Evolutionary conservation across 2,113 vertebrate species (phyloP), one percentile per base, ranked within the genome.

Genomic region (Leptosomus discolor): DNA sequence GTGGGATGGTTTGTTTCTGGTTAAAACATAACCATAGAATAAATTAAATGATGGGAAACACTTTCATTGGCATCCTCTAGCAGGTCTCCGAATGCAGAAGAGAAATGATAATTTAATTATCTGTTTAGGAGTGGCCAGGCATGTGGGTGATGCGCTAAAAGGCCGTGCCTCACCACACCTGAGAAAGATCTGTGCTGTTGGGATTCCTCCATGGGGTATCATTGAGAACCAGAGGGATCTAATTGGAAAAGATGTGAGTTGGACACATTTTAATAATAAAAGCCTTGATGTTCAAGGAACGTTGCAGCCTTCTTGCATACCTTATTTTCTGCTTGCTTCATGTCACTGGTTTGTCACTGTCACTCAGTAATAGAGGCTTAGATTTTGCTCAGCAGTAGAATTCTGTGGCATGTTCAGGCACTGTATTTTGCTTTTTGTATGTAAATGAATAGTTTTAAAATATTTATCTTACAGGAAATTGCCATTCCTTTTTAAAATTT

Each of bases 201-300:
- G 99, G 65, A 98, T 99, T 88, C 98, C 99, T 60, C 98, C 99
- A 5, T 99, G 99, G 99, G 99, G 99, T 69, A 97, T 99, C 92
- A 99, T 99, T 91, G 99, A 99, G 96, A 99, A 99, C 96, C 98
- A 99, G 96, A 97, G 84, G 29, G 99, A 99, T 97, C 99, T 99
- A 32, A 98, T 99, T 77, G 99, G 99, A 94, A 98, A 98, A 98
- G 99, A 99, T 96, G 99, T 99, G 93, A 99, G 99, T 97, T 94
- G 39, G 48, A 57, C 39, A 8, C 8, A 15, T 89, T 68, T 88
- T 34, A 73, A 37, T 80, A 86, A 76, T 21, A 86, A 54, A 84
- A 79, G 4, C 5, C 36, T 83, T 78, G 5, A 21, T 57, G 10
- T 53, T 86, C 9, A 53, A 60, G 6, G 29, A 13, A 26, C 76